Evolutionary conservation across 2,888 invertebrate species (phyloP).

Genomic region (Rotaria sp.): DNA sequence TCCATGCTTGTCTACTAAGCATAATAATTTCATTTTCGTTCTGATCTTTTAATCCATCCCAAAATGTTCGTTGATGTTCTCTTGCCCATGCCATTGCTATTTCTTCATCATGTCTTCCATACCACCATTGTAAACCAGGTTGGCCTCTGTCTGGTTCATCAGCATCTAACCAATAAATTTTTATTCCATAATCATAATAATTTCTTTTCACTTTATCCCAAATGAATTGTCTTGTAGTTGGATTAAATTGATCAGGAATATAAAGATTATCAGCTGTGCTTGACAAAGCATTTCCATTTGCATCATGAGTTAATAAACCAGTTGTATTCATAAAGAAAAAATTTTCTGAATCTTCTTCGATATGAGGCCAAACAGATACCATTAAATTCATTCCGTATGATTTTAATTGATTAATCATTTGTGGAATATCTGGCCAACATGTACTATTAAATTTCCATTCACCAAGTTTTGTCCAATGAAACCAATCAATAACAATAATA

Average conservation of each 20-base stretch:
- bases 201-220: not conserved
- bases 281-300: not conserved
- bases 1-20: not conserved
- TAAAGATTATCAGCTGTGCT: not conserved
- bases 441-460: not conserved
- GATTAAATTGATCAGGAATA: not conserved
- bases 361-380: not conserved
- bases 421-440: not conserved
- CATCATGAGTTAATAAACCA: not conserved
- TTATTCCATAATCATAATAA: not conserved
- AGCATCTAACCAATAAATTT: not conserved
- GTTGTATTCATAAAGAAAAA: not conserved
- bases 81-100: not conserved
- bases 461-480: not conserved
- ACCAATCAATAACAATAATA: not conserved
- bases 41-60: not conserved
- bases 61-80: not conserved
- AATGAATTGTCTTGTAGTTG: not conserved
- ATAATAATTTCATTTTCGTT: not conserved
- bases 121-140: not conserved
- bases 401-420: not conserved
- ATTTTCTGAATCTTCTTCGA: not conserved
- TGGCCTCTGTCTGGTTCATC: not conserved
- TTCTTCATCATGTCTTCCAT: not conserved
- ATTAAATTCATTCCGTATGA: not conserved